Percentiles rank a stretch among this genome's conserved stretches.
Evolutionary conservation across 2,888 invertebrate genomes (phyloP).

Genomic region (Cephonodes hylas): DNA sequence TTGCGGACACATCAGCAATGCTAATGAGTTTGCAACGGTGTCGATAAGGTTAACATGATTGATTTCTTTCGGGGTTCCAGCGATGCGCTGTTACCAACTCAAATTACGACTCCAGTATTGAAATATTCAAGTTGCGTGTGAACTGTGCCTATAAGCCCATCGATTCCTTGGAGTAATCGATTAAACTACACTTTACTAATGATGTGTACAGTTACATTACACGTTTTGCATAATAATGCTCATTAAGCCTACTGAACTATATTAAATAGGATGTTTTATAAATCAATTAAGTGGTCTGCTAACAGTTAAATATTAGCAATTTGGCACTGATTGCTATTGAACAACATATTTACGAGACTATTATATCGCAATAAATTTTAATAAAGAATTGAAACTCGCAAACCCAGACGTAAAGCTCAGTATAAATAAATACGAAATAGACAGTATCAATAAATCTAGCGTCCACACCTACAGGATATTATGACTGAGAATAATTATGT

Average conservation of each 20-base stretch:
- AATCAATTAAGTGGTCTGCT: neutral
- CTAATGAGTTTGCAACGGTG: conserved; percentile 48
- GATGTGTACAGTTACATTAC: conserved; percentile 1
- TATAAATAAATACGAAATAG: conserved; percentile 18
- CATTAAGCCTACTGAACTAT: conserved; percentile 1
- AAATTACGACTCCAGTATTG: neutral
- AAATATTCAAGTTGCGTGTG: neutral
- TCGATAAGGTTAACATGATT: conserved; percentile 38
- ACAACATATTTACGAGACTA: neutral
- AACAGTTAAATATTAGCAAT: neutral
- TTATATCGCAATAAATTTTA: neutral
- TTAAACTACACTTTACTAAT: neutral
- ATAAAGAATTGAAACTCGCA: conserved; percentile 13
- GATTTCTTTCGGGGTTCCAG: conserved; percentile 27
- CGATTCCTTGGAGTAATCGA: neutral
- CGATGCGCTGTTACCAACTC: neutral
- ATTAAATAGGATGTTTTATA: neutral
- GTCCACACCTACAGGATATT: conserved; percentile 41
- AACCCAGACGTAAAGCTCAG: neutral
- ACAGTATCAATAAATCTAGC: conserved; percentile 29
- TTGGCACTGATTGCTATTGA: neutral
- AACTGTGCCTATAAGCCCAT: neutral
- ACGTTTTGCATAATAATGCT: conserved; percentile 5
- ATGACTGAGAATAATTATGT: conserved; percentile 39
- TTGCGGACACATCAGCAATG: conserved; percentile 38